These are phyloP conservation scores for Sarcophaga variegata DNA, from an alignment of 2,888 invertebrate genomes.

Conservation along the genomic window DNA sequence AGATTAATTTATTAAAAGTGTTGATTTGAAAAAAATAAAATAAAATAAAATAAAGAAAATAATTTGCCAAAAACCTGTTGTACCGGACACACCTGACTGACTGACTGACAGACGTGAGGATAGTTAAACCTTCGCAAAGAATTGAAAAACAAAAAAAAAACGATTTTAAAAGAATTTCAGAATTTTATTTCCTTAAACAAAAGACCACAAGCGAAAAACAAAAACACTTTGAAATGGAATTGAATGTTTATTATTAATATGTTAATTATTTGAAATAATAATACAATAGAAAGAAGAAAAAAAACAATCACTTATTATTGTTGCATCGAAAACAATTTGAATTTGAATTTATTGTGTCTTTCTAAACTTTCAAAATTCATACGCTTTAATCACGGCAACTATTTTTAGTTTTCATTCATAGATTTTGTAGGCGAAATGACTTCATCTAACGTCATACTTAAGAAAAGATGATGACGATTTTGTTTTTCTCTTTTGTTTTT, in stretches of 20 bases:
- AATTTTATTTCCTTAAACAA: not conserved
- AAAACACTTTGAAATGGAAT: not conserved
- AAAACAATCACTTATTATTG: no score
- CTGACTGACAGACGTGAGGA: no score
- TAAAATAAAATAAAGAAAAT: not conserved
- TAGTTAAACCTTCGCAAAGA: not conserved
- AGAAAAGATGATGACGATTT: not conserved
- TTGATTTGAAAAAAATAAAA: no score
- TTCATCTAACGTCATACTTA: not conserved
- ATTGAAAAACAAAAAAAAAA: not conserved
- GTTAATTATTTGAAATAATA: not conserved
- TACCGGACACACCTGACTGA: conserved; percentile 8
- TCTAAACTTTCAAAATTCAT: not conserved
- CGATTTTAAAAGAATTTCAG: not conserved
- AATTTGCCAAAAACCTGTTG: conserved; percentile 11
- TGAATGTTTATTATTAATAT: not conserved
- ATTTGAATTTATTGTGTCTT: not conserved
- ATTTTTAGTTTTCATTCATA: not conserved
- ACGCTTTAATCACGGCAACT: not conserved
- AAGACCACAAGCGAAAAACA: not conserved
- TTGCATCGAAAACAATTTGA: no score
- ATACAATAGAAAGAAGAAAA: not conserved
- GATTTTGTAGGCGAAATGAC: not conserved
- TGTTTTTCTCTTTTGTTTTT: no score
- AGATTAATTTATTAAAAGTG: no score